Evolutionary conservation across 1,140 invertebrate species (phyloP).

Genomic region (Plodia interpunctella): DNA sequence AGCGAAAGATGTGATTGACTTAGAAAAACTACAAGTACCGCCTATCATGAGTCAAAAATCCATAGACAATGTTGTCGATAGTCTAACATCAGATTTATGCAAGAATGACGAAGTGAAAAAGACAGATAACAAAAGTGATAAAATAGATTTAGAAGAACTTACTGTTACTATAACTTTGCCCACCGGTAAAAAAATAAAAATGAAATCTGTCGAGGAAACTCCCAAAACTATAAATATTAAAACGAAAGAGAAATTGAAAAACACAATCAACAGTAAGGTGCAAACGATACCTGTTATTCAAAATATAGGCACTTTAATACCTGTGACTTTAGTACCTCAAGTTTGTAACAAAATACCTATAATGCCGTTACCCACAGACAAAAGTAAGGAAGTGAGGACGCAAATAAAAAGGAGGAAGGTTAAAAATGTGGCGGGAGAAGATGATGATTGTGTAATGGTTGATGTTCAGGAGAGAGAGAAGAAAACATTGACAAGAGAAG

Average conservation of each 20-base stretch:
- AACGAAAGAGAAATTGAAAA: slow-evolving; percentile 53
- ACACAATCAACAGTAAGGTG: slow-evolving; percentile 40
- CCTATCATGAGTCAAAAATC: slow-evolving; percentile 68
- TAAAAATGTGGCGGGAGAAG: slow-evolving; percentile 1
- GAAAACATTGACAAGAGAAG: slow-evolving; percentile 14
- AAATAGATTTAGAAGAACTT: slow-evolving; percentile 30
- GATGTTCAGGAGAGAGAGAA: slow-evolving; percentile 7
- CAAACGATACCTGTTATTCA: slow-evolving; percentile 20
- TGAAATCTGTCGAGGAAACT: slow-evolving; percentile 51
- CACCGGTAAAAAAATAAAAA: slow-evolving; percentile 47
- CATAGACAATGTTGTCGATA: slow-evolving; percentile 62
- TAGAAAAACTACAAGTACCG: slow-evolving; percentile 32
- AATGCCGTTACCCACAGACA: slow-evolving; percentile 21
- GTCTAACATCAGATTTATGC: slow-evolving; percentile 42
- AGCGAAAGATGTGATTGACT: slow-evolving; percentile 31
- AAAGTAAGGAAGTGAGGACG: neutral
- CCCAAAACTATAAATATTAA: slow-evolving; percentile 29
- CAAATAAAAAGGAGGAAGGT: slow-evolving; percentile 1
- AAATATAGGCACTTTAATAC: slow-evolving; percentile 45
- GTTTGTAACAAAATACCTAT: slow-evolving; percentile 42
- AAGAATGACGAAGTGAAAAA: slow-evolving; percentile 24
- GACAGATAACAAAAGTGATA: slow-evolving; percentile 12
- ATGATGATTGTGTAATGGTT: slow-evolving; percentile 9
- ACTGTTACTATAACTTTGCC: slow-evolving; percentile 62
- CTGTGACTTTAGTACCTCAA: slow-evolving; percentile 43